Base-by-base conservation (phyloP, 2,888 invertebrate species). In the Euzetes globulus region DNA sequence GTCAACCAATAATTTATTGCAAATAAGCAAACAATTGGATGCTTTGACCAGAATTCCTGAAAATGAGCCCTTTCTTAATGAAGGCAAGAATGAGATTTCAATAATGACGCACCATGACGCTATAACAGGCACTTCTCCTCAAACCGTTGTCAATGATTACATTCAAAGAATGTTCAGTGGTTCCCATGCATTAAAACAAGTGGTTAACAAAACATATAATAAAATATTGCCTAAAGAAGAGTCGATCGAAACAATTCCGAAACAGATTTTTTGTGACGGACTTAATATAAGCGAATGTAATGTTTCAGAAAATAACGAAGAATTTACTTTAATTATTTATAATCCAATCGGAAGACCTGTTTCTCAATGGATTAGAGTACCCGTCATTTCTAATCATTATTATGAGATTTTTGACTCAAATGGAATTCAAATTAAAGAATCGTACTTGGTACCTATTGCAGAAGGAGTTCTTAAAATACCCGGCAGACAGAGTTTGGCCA, bases 91-190 rank as follows among this genome's bases (percentile, higher is more conserved):
- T 68, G 68, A 68, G 22, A 52, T 84, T 80, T 85, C 82, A 17
- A 81, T 85, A 4, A 80, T 82, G n/a, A 95, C 96, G 81, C 96
- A 97, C 81, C 96, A 97, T 81, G 95, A 97, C 82, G 92, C 90
- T 0, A 88, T 96, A 1, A 92, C 92, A 25, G 78, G 78, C 9
- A 78, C 78, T 9, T 78, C 76, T 50, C 85, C 84, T 77, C 85
- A 85, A 77, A 81, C 80, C 72, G 86, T 98, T 0, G 91, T 95
- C 82, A 85, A 55, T 87, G 94, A 99, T 83, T 99, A 98, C 82
- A 88, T 90, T 25, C 84, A 90, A 47, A 82, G 73, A n/a, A 11
- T 72, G 5, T 17, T 33, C 15, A 72, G 41, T 41, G 60, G 27
- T 11, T 47, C 15, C 25, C 13, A 13, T 1, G 55, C 73, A 25